These are phyloP conservation scores for Helicoverpa assulta DNA, from an alignment of 2,888 invertebrate genomes.

Conservation along the genomic window DNA sequence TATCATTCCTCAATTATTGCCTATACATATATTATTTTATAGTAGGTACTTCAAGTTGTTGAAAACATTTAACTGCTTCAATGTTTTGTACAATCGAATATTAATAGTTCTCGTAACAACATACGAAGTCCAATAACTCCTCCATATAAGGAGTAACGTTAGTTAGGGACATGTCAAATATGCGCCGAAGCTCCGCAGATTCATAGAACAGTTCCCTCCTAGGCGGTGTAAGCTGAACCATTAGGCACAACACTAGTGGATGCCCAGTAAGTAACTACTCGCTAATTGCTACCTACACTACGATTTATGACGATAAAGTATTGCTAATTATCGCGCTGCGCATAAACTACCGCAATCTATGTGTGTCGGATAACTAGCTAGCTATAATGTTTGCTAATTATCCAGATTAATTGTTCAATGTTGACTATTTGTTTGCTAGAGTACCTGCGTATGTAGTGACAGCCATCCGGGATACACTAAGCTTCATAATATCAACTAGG, in stretches of 20 bases:
- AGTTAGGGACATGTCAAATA: slow-evolving; percentile 57
- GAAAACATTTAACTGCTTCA: slow-evolving; percentile 8
- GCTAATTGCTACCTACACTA: slow-evolving; percentile 55
- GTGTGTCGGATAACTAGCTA: slow-evolving; percentile 43
- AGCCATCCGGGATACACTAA: neutral
- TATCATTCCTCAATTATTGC: neutral
- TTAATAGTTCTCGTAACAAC: slow-evolving; percentile 45
- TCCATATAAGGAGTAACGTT: slow-evolving; percentile 48
- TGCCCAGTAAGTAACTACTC: slow-evolving; percentile 37
- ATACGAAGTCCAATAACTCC: slow-evolving; percentile 44
- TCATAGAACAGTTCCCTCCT: slow-evolving; percentile 7
- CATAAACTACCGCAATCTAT: slow-evolving; percentile 56
- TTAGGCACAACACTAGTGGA: slow-evolving; percentile 33
- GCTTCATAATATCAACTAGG: neutral
- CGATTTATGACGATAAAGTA: slow-evolving; percentile 57
- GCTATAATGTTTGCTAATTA: slow-evolving; percentile 49
- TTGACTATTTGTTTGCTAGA: slow-evolving; percentile 23
- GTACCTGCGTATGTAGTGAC: neutral
- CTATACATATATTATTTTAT: too few relatives aligned
- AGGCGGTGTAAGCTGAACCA: slow-evolving; percentile 32
- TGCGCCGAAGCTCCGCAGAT: slow-evolving; percentile 25
- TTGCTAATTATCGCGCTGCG: slow-evolving; percentile 53
- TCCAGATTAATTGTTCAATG: slow-evolving; percentile 49
- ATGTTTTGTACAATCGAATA: slow-evolving; percentile 27
- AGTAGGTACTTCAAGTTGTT: neutral